These are phyloP conservation scores for Hypena proboscidalis DNA, from an alignment of 2,888 invertebrate species.

Conservation along the genomic window DNA sequence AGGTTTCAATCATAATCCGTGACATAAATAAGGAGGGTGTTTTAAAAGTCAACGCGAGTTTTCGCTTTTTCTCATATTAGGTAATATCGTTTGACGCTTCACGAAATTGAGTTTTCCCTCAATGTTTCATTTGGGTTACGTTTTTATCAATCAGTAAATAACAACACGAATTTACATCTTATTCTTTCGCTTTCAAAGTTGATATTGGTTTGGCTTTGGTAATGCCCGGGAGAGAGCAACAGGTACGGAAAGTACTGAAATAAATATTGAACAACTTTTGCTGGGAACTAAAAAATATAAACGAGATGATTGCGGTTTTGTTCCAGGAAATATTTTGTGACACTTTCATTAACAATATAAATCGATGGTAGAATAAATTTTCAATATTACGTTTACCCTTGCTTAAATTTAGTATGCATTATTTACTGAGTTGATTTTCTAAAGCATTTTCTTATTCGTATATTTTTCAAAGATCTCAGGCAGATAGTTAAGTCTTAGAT, in stretches of 20 bases:
- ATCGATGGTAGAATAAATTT: no score
- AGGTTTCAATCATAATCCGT: constrained; percentile 1
- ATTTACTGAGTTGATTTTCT: no score
- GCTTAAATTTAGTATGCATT: no score
- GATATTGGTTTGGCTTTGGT: constrained; percentile 20
- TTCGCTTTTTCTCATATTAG: constrained; percentile 37
- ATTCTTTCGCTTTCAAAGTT: neutral
- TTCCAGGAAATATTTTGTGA: neutral
- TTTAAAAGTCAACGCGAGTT: constrained; percentile 34
- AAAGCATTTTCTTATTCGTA: no score
- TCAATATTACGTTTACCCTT: no score
- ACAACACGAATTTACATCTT: constrained; percentile 22
- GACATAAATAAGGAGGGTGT: constrained; percentile 33
- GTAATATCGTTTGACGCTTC: constrained; percentile 59
- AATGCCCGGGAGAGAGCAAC: constrained; percentile 39
- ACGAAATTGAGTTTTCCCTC: constrained; percentile 58
- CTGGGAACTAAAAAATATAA: constrained; percentile 25
- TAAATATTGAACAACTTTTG: constrained; percentile 38
- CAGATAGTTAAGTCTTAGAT: no score
- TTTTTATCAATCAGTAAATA: constrained; percentile 30
- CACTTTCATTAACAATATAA: neutral
- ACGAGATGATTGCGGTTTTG: constrained; percentile 4
- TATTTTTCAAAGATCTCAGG: no score
- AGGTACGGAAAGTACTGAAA: constrained; percentile 45
- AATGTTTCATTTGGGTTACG: constrained; percentile 49